Base-by-base conservation (phyloP, 2,113 vertebrate genomes). In the Lampris megalopsis region DNA sequence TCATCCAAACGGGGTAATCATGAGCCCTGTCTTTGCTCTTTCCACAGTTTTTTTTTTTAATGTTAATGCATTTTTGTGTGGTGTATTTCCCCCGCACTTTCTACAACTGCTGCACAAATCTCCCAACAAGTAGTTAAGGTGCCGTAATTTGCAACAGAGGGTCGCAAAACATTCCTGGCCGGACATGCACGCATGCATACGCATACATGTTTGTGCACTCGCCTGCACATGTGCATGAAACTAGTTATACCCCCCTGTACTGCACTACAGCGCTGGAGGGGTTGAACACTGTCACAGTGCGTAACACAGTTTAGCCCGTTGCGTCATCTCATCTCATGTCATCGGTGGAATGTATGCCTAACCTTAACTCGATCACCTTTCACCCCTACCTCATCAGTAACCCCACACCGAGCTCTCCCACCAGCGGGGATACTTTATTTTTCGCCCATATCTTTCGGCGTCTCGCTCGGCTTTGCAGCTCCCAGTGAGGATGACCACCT, bases 381-480 rank as follows among this genome's bases (percentile, higher is more conserved):
- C 65, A 63, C 74, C 58, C 84, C 77, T 24, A 83, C 71, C 84
- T 75, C 77, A 54, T 13, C 8, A 10, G 73, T 70, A 86, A 86
- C 79, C 49, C 45, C 38, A 84, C 61, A 74, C 83, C 64, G 41
- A 24, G 24, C 57, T 71, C 64, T 1, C 6, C 49, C 81, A 80
- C 86, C 77, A 82, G 68, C 57, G 3, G 37, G 59, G 73, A 80
- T 70, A 68, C 71, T 79, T 91, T 72, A 75, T 86, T 82, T 24
- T 80, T 68, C 38, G 7, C 76, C 60, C 48, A 24, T 89, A 90
- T 91, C 87, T 90, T 89, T 89, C 85, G 82, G 77, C 61, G 84
- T 84, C 72, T 80, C 68, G 68, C 13, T 35, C 41, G 72, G 69
- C 74, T 78, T 86, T 79, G 69, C 78, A 71, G 68, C 54, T 62